A percentile compares a stretch with the other conserved stretches of the same genome.
phyloP scores from a whole-genome alignment of 2,113 vertebrate genomes.

The Varanus salvator region DNA sequence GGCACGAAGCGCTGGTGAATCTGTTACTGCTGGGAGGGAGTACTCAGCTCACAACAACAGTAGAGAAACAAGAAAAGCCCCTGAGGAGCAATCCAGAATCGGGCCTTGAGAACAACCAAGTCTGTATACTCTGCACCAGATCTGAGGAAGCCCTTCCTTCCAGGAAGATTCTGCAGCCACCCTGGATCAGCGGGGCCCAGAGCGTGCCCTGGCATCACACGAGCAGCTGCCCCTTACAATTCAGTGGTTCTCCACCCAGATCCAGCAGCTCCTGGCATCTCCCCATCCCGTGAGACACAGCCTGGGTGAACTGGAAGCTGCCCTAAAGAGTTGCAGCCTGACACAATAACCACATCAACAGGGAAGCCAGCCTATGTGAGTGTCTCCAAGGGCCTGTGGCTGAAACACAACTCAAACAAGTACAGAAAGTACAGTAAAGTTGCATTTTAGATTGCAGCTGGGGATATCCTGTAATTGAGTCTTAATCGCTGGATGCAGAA shows the following conservation, averaged over 20 bases:
- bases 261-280: neutral
- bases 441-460: neutral
- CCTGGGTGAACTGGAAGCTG: neutral
- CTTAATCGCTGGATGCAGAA: neutral
- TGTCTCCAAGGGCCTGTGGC: neutral
- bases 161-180: neutral
- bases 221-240: neutral
- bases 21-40: too few species aligned
- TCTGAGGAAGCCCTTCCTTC: neutral
- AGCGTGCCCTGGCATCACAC: neutral
- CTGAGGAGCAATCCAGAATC: too few species aligned
- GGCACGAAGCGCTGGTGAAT: too few species aligned
- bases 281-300: neutral
- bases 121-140: too few species aligned
- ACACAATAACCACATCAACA: neutral
- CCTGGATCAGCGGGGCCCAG: neutral
- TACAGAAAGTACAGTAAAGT: neutral
- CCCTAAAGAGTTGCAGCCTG: neutral
- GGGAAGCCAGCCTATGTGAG: neutral
- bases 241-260: neutral
- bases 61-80: too few species aligned
- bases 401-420: neutral
- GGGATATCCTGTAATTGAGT: neutral
- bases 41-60: too few species aligned
- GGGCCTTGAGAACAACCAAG: too few species aligned